Conservation (phyloP, 2,888 invertebrate genomes). For the Mythimna vitellina region DNA sequence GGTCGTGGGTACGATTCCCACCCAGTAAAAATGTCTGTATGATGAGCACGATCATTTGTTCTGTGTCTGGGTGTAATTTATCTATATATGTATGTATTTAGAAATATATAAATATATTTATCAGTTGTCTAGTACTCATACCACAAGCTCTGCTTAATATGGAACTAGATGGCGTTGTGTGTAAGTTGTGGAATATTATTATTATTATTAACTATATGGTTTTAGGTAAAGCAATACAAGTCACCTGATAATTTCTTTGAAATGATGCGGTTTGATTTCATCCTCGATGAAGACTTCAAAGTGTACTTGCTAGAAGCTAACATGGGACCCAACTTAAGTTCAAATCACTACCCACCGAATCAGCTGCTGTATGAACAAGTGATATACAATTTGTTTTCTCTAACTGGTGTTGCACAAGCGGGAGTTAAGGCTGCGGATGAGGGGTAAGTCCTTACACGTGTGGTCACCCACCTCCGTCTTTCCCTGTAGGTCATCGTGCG, state of each 20-base stretch:
- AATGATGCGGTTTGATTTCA: slow-evolving; percentile 98
- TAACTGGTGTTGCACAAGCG: slow-evolving; percentile 92
- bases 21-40: too few species aligned
- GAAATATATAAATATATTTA: too few species aligned
- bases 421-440: slow-evolving; percentile 73
- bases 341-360: slow-evolving; percentile 97
- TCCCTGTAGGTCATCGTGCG: too few species aligned
- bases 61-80: too few species aligned
- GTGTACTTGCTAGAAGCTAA: slow-evolving; percentile 98
- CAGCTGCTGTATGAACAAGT: slow-evolving; percentile 97
- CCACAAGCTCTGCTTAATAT: too few species aligned
- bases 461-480: too few species aligned
- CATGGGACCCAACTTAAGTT: slow-evolving; percentile 99
- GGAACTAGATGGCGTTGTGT: neutral
- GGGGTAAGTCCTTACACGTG: slow-evolving; percentile 48
- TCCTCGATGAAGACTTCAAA: slow-evolving; percentile 96
- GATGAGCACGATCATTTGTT: too few species aligned
- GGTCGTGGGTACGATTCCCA: too few species aligned
- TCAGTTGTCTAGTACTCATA: too few species aligned
- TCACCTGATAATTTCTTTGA: slow-evolving; percentile 96
- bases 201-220: slow-evolving; percentile 10
- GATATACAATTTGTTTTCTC: slow-evolving; percentile 94
- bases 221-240: slow-evolving; percentile 85
- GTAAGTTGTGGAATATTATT: too few species aligned
- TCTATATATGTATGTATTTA: too few species aligned